phyloP scores from a whole-genome alignment of 2,888 invertebrate species.

The Archaeoteleia sp. region DNA sequence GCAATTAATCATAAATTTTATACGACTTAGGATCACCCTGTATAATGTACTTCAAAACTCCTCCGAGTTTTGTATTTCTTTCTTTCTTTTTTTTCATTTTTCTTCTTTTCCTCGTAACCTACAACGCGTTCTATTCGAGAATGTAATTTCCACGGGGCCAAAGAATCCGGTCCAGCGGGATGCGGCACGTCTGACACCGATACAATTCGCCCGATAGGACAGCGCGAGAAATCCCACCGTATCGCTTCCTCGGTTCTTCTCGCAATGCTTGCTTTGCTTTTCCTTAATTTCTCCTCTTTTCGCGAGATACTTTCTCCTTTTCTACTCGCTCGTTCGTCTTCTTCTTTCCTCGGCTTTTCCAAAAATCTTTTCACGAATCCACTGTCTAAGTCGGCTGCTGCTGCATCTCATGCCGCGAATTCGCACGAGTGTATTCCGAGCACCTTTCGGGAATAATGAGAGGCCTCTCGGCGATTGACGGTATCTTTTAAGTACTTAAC shows the following conservation, averaged over 20 bases:
- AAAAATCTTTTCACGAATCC: conserved; percentile 17
- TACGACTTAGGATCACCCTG: too few species aligned
- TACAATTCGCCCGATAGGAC: conserved; percentile 65
- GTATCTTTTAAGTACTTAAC: conserved; percentile 11
- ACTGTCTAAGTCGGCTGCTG: conserved; percentile 14
- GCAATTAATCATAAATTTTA: too few species aligned
- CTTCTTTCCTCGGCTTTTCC: background rate
- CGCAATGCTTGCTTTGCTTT: conserved; percentile 46
- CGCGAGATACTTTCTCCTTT: background rate
- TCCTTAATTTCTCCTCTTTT: conserved; percentile 36
- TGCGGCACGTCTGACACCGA: conserved; percentile 65
- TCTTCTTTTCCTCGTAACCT: background rate
- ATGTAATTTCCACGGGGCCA: conserved; percentile 67
- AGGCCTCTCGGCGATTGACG: conserved; percentile 23
- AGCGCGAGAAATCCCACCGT: conserved; percentile 43
- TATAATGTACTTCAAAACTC: too few species aligned
- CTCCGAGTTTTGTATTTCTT: too few species aligned
- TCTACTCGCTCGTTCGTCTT: conserved; percentile 9
- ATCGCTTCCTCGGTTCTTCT: conserved; percentile 10
- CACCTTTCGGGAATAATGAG: conserved; percentile 14
- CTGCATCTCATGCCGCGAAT: conserved; percentile 19
- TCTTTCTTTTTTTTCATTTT: too few species aligned
- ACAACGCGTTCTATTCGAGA: conserved; percentile 52
- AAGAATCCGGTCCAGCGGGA: conserved; percentile 60
- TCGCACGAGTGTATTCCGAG: conserved; percentile 7